Conservation (phyloP, 2,888 invertebrate species). For the Xanthorhoe designata region DNA sequence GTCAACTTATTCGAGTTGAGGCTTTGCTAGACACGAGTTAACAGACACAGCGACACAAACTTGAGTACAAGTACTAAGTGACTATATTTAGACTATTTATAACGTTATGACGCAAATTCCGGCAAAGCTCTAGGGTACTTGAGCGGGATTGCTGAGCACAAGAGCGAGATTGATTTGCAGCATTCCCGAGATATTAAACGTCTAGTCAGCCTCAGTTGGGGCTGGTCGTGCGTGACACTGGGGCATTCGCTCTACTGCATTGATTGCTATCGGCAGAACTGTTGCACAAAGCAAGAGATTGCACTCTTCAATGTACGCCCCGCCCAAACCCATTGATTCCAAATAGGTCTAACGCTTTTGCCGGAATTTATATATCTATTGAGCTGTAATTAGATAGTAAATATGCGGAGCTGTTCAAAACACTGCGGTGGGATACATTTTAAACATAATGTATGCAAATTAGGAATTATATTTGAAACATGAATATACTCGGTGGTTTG, state of each 20-base stretch:
- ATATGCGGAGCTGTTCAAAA: constrained; percentile 2
- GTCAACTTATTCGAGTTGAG: background rate
- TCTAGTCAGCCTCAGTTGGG: constrained; percentile 28
- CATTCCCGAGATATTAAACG: constrained; percentile 41
- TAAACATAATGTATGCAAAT: background rate
- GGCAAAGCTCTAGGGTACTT: background rate
- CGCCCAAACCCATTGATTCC: constrained; percentile 4
- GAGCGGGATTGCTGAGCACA: constrained; percentile 11
- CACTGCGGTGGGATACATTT: constrained; percentile 1
- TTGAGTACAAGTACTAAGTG: background rate
- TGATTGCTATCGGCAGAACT: constrained; percentile 30
- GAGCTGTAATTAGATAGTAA: constrained; percentile 8
- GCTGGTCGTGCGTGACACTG: constrained; percentile 34
- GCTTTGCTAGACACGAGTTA: background rate
- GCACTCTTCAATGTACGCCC: constrained; percentile 14
- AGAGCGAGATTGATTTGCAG: constrained; percentile 27
- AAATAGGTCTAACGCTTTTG: background rate
- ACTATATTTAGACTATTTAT: background rate
- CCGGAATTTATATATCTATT: constrained; percentile 6
- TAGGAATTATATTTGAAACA: background rate
- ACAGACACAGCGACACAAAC: background rate
- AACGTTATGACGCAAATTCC: background rate
- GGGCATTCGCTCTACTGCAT: constrained; percentile 32
- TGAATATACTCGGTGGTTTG: background rate
- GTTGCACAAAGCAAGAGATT: constrained; percentile 24